A percentile compares a stretch with the other conserved stretches of the same genome.
Evolutionary conservation across 1,140 invertebrate species (phyloP).

Genomic region (Zelostemma sp.): DNA sequence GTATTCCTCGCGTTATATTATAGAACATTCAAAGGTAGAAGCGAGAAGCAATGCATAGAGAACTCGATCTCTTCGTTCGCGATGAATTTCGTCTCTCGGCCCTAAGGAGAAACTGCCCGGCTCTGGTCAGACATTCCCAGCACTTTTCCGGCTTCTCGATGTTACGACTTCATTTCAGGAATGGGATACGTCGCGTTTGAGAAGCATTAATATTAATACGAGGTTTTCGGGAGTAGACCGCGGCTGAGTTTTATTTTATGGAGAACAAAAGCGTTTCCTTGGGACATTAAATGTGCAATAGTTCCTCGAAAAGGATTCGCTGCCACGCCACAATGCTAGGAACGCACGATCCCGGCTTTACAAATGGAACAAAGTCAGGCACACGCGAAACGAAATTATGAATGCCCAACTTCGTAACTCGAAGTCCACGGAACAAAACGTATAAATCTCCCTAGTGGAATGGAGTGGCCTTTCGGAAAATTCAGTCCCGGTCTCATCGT

Average conservation of each 20-base stretch:
- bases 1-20: no score
- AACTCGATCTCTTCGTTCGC: no score
- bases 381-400: slow-evolving; percentile 9
- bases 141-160: slow-evolving; percentile 43
- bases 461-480: no score
- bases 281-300: slow-evolving; percentile 26
- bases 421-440: not conserved
- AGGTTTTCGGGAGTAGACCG: not conserved
- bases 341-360: slow-evolving; percentile 20
- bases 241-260: slow-evolving; percentile 12
- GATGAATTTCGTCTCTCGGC: no score
- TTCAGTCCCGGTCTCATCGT: no score
- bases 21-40: no score
- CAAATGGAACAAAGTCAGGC: slow-evolving; percentile 29
- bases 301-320: slow-evolving; percentile 24
- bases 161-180: no score
- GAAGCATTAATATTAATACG: no score
- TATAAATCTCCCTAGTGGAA: not conserved
- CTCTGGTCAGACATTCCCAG: slow-evolving; percentile 5
- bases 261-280: slow-evolving; percentile 26
- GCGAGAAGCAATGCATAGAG: no score
- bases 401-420: not conserved
- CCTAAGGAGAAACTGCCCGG: no score
- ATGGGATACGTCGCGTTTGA: no score
- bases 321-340: slow-evolving; percentile 20